Base-by-base conservation (phyloP, 2,797 vertebrate species). In the Anguilla anguilla region DNA sequence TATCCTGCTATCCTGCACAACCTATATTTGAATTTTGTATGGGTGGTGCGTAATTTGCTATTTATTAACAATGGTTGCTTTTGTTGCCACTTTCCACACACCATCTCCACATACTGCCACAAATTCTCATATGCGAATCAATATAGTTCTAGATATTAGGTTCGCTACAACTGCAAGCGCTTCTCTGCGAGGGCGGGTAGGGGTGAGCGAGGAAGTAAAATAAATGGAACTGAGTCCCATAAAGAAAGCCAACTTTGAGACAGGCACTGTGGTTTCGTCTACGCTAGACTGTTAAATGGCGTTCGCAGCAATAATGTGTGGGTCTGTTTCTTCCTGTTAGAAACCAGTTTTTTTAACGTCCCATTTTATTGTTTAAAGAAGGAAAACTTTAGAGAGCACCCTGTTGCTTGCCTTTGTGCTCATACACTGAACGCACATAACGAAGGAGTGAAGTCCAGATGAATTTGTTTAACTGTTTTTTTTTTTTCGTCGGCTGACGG, bases 391-490 rank as follows among this genome's bases (percentile, higher is more conserved):
- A 17, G 35, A 72, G 3, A 77, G 15, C 35, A 13, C 59, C 43
- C 43, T 43, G 49, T 57, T 84, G 9, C 28, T 11, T n/a, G 39
- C 17, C 19, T 31, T 86, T 74, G 72, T 39, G 77, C 5, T 77
- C 31, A 43, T 39, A 11, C 9, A 28, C 25, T 49, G 77, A 82
- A 83, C 81, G 81, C 28, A 57, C 22, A 57, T 35, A n/a, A 10
- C 39, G 79, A 57, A 53, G 69, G 81, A 69, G 15, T 87, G 35
- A 77, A 88, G 51, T 85, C 67, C 87, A 88, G 64, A 74, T 88
- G 87, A 85, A 88, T 88, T 88, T 88, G 67, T 88, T 88, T 88
- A 85, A 88, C 51, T 72, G 79, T 87, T 84, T 84, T 72, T 69
- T 72, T 69, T 84, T 72, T 72, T 55, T 69, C 5, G 51, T 49